phyloP scores from a whole-genome alignment of 2,888 invertebrate genomes.

The Eupithecia inturbata region DNA sequence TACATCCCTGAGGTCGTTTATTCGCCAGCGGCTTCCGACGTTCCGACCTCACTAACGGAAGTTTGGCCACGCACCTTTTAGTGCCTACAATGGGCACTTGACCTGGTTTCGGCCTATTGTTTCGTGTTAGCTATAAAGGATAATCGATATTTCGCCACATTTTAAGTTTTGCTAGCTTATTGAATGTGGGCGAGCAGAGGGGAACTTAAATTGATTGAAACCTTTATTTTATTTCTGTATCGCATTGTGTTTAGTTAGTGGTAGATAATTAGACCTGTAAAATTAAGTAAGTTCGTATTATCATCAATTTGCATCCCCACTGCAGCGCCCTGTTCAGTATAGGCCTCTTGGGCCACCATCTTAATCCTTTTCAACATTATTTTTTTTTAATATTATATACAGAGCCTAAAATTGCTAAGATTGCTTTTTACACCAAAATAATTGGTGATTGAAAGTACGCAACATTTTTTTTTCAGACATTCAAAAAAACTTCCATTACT shows the following conservation, averaged over 20 bases:
- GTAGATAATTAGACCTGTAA: background rate
- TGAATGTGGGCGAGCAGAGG: slow-evolving; percentile 26
- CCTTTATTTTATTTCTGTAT: background rate
- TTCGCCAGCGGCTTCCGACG: slow-evolving; percentile 39
- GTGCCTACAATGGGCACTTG: slow-evolving; percentile 48
- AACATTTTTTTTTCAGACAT: no score
- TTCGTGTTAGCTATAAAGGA: slow-evolving; percentile 42
- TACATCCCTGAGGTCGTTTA: slow-evolving; percentile 31
- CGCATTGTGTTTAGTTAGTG: background rate
- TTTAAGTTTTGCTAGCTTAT: slow-evolving; percentile 37
- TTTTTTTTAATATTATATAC: background rate
- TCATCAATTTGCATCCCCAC: background rate
- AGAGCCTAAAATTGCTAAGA: no score
- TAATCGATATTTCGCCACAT: slow-evolving; percentile 45
- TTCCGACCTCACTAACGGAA: slow-evolving; percentile 44
- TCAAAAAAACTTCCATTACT: no score
- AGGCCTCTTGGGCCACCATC: background rate
- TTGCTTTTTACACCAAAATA: no score
- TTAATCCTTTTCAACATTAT: background rate
- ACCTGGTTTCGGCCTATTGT: slow-evolving; percentile 46
- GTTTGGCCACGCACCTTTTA: slow-evolving; percentile 49
- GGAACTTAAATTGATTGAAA: background rate
- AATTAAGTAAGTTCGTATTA: background rate
- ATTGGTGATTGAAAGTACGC: no score
- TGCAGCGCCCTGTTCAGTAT: background rate